These are phyloP conservation scores for Agrochola lychnidis DNA, from an alignment of 2,888 invertebrate species.

Conservation along the genomic window DNA sequence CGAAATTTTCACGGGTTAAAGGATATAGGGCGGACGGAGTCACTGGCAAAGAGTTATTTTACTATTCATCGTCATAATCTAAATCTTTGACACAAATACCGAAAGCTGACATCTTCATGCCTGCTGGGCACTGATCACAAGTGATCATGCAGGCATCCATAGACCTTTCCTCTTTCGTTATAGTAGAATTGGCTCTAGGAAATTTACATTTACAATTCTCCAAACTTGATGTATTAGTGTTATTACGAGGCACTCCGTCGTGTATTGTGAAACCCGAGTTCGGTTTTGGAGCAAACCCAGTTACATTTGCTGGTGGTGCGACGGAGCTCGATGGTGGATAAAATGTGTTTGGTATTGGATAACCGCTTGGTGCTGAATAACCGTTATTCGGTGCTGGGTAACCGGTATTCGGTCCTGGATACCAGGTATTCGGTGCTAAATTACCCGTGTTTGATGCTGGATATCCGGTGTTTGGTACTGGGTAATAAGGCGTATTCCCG, in stretches of 20 bases:
- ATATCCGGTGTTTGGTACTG: neutral
- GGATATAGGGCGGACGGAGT: neutral
- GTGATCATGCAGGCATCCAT: conserved; percentile 21
- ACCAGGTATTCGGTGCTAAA: neutral
- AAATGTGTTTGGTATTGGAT: neutral
- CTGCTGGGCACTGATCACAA: neutral
- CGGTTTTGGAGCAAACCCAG: neutral
- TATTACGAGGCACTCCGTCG: neutral
- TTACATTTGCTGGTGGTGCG: neutral
- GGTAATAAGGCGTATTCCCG: neutral
- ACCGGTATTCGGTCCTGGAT: neutral
- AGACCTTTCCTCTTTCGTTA: neutral
- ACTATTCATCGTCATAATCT: neutral
- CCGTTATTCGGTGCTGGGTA: neutral
- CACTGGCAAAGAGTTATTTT: neutral
- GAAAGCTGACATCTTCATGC: neutral
- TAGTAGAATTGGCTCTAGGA: neutral
- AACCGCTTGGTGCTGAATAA: too few species aligned
- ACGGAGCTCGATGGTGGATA: neutral
- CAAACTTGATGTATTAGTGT: neutral
- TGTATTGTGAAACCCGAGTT: neutral
- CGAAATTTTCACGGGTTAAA: neutral
- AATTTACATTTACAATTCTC: conserved; percentile 16
- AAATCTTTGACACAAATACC: conserved; percentile 16
- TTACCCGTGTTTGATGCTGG: neutral